Base-by-base conservation (phyloP, 2,888 invertebrate genomes). In the Resseliella maxima region DNA sequence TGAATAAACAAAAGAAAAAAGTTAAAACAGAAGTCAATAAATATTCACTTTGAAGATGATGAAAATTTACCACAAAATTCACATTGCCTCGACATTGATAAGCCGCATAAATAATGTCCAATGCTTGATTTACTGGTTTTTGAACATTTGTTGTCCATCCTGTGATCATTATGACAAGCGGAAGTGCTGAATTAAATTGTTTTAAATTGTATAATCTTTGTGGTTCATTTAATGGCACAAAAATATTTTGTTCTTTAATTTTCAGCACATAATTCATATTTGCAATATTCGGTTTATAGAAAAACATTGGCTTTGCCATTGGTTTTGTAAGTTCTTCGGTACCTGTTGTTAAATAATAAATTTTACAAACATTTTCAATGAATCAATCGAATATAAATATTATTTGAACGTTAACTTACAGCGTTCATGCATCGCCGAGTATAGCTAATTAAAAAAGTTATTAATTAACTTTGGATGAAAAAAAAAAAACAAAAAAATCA, bases 131-230 rank as follows among this genome's bases (percentile, higher is more conserved):
- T 3, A 18, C 24, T 24, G 5, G 89, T 89, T 24, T 83, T 3
- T n/a, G 8, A 38, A 38, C 18, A 50, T 83, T 83, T 1, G 90
- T 90, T 1, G 89, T 89, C 91, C 91, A 91, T 2, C 91, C 91
- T 1, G 91, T 91, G 31, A 90, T 90, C 86, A 91, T 87, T 24
- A 91, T 89, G 8, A 90, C 89, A 1, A 90, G 89, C 86, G 89
- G 89, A 86, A 90, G 90, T 0, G 46, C 88, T 0, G 87, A 64
- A 89, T 91, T 89, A 45, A 91, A 91, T 46, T 85, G 12, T 0
- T 89, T 89, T 86, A 89, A 90, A 18, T 86, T 86, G 91, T 90
- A 90, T 89, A 91, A 89, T 1, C 88, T 87, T 54, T 89, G 87
- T 0, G 91, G 89, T 0, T 88, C 87, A 0, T 89, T 85, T 0